These are phyloP conservation scores for Dendrolimus kikuchii DNA, from an alignment of 1,140 invertebrate species.

Conservation along the genomic window DNA sequence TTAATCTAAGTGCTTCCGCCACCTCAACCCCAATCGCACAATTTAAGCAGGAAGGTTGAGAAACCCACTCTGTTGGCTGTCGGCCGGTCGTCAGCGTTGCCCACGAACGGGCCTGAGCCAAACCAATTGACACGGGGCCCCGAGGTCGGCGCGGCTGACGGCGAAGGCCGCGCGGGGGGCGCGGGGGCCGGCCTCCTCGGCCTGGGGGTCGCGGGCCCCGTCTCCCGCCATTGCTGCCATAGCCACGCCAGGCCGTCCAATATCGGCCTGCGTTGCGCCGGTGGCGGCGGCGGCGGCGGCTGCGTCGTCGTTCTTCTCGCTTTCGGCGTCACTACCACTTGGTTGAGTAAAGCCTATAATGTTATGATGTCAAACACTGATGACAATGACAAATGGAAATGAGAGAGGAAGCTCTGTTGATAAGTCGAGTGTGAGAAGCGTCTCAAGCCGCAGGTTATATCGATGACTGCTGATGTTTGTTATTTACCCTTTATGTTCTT, in stretches of 20 bases:
- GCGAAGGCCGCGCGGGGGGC: slow-evolving; percentile 27
- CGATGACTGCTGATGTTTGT: not conserved
- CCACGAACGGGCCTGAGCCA: slow-evolving; percentile 66
- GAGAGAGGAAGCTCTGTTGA: slow-evolving; percentile 3
- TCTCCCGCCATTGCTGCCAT: slow-evolving; percentile 71
- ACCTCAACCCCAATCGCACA: slow-evolving; percentile 64
- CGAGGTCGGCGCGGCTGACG: slow-evolving; percentile 36
- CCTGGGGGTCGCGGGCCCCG: slow-evolving; percentile 31
- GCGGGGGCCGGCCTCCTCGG: slow-evolving; percentile 30
- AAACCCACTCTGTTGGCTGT: slow-evolving; percentile 62
- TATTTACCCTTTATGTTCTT: too few relatives aligned
- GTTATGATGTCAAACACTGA: slow-evolving; percentile 22
- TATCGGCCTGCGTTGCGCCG: slow-evolving; percentile 58
- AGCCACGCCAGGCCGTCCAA: slow-evolving; percentile 68
- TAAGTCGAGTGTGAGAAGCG: not conserved
- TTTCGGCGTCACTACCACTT: slow-evolving; percentile 71
- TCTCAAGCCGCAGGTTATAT: not conserved
- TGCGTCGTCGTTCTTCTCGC: slow-evolving; percentile 50
- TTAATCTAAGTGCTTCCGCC: slow-evolving; percentile 47
- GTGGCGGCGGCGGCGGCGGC: slow-evolving; percentile 49
- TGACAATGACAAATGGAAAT: slow-evolving; percentile 3
- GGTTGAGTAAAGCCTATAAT: slow-evolving; percentile 70
- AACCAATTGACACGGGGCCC: slow-evolving; percentile 63
- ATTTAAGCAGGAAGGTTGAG: slow-evolving; percentile 55
- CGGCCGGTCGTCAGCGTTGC: slow-evolving; percentile 58